A percentile compares a stretch with the other conserved stretches of the same genome.
These are phyloP conservation scores for Eupithecia pulchellata DNA, from an alignment of 2,888 invertebrate genomes.

Conservation along the genomic window DNA sequence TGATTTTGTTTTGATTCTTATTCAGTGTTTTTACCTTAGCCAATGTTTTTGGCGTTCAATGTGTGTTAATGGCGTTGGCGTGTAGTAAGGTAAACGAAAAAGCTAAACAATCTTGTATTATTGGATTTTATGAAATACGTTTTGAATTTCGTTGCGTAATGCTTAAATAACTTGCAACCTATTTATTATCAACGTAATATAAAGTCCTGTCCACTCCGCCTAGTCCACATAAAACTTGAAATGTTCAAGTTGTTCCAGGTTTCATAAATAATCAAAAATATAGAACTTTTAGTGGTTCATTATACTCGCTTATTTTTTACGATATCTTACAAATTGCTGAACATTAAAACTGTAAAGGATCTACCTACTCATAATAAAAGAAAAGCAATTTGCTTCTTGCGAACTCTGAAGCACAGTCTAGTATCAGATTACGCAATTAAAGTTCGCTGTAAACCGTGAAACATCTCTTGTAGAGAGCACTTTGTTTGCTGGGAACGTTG, in stretches of 20 bases:
- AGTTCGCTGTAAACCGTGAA: slow-evolving; percentile 58
- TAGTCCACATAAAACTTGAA: too few species aligned
- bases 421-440: slow-evolving; percentile 68
- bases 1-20: slow-evolving; percentile 1
- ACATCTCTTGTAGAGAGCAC: slow-evolving; percentile 58
- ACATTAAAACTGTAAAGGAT: slow-evolving; percentile 32
- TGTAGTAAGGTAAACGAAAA: background rate
- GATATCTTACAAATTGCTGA: slow-evolving; percentile 35
- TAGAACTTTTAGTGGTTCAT: slow-evolving; percentile 1
- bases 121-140: background rate
- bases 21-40: background rate
- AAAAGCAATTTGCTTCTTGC: slow-evolving; percentile 50
- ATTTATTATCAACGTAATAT: too few species aligned
- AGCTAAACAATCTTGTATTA: background rate
- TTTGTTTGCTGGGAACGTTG: slow-evolving; percentile 58
- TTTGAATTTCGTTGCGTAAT: background rate
- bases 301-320: slow-evolving; percentile 18
- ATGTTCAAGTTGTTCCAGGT: too few species aligned
- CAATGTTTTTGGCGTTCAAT: background rate
- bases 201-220: too few species aligned
- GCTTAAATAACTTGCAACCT: background rate
- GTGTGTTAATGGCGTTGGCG: background rate
- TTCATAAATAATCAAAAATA: background rate
- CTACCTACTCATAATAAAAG: slow-evolving; percentile 47
- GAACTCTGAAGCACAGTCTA: slow-evolving; percentile 48